A percentile compares a stretch with the other conserved stretches of the same genome.
Evolutionary conservation across 2,113 vertebrate genomes (phyloP).

Genomic region (Rhabdomys dilectus): DNA sequence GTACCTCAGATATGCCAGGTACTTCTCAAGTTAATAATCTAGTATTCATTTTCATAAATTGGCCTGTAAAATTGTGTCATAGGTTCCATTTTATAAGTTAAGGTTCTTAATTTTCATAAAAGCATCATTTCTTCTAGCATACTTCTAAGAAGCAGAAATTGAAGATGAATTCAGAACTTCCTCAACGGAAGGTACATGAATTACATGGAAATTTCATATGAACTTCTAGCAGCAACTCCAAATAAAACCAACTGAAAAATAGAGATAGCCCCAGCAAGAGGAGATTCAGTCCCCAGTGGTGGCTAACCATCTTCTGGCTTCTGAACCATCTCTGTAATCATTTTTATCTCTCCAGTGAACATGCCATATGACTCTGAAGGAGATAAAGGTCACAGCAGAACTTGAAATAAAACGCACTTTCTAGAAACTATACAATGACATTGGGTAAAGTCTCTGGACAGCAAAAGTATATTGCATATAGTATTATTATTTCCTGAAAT

Average conservation of each 20-base stretch:
- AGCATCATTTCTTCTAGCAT: not conserved
- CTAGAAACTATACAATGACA: not conserved
- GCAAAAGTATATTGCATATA: not conserved
- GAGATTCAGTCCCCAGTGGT: not conserved
- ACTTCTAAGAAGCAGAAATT: not conserved
- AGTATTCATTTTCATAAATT: not conserved
- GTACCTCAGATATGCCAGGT: not conserved
- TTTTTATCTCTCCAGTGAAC: not conserved
- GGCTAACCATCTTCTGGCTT: not conserved
- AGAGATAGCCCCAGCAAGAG: not conserved
- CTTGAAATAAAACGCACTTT: not conserved
- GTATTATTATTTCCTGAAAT: conserved; percentile 25
- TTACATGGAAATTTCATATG: not conserved
- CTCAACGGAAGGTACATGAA: not conserved
- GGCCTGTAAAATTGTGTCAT: not conserved
- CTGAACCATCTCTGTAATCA: not conserved
- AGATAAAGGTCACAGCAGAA: not conserved
- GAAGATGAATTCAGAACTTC: not conserved
- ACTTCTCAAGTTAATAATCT: not conserved
- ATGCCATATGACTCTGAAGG: not conserved
- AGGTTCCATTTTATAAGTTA: not conserved
- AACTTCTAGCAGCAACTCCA: not conserved
- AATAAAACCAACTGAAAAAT: not conserved
- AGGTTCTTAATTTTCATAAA: not conserved
- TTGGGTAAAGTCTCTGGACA: not conserved